Evolutionary conservation across 2,888 invertebrate species (phyloP).

Genomic region (Sycophila texana): DNA sequence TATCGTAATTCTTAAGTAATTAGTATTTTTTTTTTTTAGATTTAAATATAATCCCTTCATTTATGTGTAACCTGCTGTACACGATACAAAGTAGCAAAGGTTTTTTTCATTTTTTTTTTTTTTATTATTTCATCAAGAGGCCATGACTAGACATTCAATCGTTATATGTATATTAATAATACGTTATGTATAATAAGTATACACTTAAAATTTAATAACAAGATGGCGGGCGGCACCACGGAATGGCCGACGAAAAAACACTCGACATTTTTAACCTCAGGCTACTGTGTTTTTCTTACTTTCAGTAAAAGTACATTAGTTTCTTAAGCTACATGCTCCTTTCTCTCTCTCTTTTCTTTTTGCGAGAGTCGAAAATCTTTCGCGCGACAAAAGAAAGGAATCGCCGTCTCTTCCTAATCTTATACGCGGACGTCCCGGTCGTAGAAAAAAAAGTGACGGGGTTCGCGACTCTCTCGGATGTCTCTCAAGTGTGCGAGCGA

Average conservation of each 20-base stretch:
- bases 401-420: too few relatives aligned
- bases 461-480: constrained; percentile 27
- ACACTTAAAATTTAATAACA: constrained; percentile 74
- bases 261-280: constrained; percentile 54
- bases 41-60: constrained; percentile 39
- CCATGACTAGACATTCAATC: constrained; percentile 76
- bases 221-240: constrained; percentile 73
- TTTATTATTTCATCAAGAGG: constrained; percentile 66
- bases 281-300: constrained; percentile 52
- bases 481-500: constrained; percentile 40
- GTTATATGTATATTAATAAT: constrained; percentile 58
- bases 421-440: not conserved
- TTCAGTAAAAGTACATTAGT: constrained; percentile 51
- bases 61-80: constrained; percentile 56
- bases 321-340: not conserved
- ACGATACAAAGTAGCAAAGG: constrained; percentile 69
- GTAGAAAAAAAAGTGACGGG: constrained; percentile 11
- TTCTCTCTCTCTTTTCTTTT: not conserved
- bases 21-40: constrained; percentile 50
- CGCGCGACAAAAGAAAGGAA: not conserved
- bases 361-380: not conserved
- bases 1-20: constrained; percentile 58
- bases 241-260: constrained; percentile 70
- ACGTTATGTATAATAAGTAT: constrained; percentile 57
- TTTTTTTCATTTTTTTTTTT: constrained; percentile 56